Conservation (phyloP, 2,888 invertebrate species). For the Aquatica leii region DNA sequence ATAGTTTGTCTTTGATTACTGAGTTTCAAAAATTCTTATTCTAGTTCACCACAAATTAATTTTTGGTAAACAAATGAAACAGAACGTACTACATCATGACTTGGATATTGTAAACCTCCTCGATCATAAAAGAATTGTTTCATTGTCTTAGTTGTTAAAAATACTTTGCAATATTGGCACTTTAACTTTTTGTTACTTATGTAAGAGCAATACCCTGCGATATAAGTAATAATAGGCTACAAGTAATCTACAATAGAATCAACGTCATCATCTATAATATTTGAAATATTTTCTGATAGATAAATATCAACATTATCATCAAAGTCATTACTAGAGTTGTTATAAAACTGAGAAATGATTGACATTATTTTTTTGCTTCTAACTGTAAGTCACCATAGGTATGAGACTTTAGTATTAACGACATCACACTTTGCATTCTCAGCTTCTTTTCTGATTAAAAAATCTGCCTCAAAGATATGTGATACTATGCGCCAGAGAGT, state of each 20-base stretch:
- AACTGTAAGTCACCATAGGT: neutral
- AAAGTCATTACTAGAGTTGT: no score
- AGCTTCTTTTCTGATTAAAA: neutral
- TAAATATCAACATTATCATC: no score
- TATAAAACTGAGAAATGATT: no score
- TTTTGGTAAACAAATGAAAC: neutral
- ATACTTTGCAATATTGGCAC: neutral
- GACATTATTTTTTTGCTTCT: no score
- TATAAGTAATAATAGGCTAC: neutral
- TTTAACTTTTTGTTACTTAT: neutral
- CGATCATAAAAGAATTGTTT: neutral
- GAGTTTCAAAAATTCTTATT: neutral
- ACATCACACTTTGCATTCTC: conserved; percentile 4
- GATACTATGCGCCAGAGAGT: neutral
- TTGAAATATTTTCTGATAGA: neutral
- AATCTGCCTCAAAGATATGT: neutral
- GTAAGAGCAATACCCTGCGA: neutral
- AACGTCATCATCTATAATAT: neutral
- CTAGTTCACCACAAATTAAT: neutral
- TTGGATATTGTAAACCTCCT: neutral
- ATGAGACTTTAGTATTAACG: neutral
- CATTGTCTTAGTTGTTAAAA: neutral
- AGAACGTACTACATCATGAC: neutral
- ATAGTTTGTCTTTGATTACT: no score
- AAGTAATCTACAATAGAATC: neutral